Percentiles rank a stretch among this genome's conserved stretches.
phyloP scores from a whole-genome alignment of 2,113 vertebrate species.

The Tragelaphus imberbis region DNA sequence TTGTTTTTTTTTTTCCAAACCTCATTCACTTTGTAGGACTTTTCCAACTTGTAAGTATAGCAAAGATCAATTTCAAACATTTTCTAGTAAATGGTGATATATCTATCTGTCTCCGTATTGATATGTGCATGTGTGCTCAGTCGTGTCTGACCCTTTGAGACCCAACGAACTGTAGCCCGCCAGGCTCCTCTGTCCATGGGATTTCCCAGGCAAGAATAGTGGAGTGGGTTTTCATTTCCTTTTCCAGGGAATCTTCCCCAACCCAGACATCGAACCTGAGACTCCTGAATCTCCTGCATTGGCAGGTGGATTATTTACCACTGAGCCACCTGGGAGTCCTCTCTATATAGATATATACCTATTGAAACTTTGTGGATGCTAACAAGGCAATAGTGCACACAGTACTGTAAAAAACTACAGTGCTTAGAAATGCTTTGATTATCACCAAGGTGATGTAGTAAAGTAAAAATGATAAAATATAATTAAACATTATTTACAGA shows the following conservation, averaged over 20 bases:
- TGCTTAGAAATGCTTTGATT: constrained; percentile 70
- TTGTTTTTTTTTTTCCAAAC: background rate
- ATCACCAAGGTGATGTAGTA: constrained; percentile 73
- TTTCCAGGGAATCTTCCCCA: background rate
- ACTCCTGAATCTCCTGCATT: background rate
- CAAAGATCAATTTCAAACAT: background rate
- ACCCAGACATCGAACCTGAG: background rate
- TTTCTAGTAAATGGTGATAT: background rate
- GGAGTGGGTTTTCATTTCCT: background rate
- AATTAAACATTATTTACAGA: constrained; percentile 84
- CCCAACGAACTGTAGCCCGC: background rate
- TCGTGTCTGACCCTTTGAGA: background rate
- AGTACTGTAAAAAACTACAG: background rate
- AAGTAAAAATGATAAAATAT: constrained; percentile 81
- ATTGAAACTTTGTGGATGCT: constrained; percentile 31
- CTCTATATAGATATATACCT: background rate
- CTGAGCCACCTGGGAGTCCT: background rate
- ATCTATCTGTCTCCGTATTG: background rate
- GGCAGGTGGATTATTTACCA: background rate
- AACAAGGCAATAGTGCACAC: constrained; percentile 25
- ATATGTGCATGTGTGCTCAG: background rate
- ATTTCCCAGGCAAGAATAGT: no score
- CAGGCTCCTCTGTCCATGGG: no score
- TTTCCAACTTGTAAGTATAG: background rate
- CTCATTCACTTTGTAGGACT: background rate